Base-by-base conservation (phyloP, 2,888 invertebrate species). In the Mesochorus sp. region DNA sequence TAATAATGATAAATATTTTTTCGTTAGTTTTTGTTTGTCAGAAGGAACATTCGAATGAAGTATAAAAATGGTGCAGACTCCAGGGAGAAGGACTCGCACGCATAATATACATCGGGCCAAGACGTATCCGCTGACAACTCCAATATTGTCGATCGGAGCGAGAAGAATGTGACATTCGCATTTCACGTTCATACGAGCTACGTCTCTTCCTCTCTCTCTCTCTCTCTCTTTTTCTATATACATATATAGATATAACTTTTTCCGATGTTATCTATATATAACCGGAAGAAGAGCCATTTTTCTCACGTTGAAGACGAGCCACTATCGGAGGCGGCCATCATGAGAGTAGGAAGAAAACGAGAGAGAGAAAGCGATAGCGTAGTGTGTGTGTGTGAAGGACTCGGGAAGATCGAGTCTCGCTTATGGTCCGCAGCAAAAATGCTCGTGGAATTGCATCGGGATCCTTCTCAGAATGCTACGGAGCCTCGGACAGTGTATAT, bases 381-480 rank as follows among this genome's bases (percentile, higher is more conserved):
- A 39, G 53, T 34, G 14, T 44, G 44, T 42, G 59, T 59, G 42
- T 17, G 14, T n/a, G 19, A 5, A 34, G 3, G 17, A 21, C 47
- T 47, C 19, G 10, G 17, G 10, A 17, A 31, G 49, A 37, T 34
- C 47, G 34, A 28, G 31, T 34, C 24, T 21, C 28, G n/a, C 17
- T 44, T 10, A 3, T 19, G 28, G 17, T 49, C 59, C 6, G 39
- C 42, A 10, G 21, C 14, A 19, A 84, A 84, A 81, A 76, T 64
- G 42, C 61, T 34, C 26, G 31, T 44, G 81, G 61, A 84, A 85
- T 85, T 85, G 84, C 85, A 77, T 81, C 49, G 76, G 80, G 83
- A 68, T 83, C 79, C 75, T n/a, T 74, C 80, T 81, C 81, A 73
- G 76, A 66, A 79, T 76, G 55, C 21, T 47, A 42, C 57, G 28